Evolutionary conservation across 64 coral and sea anemone genomes (phyloP).

Genomic region (Cladopsammia gracilis): DNA sequence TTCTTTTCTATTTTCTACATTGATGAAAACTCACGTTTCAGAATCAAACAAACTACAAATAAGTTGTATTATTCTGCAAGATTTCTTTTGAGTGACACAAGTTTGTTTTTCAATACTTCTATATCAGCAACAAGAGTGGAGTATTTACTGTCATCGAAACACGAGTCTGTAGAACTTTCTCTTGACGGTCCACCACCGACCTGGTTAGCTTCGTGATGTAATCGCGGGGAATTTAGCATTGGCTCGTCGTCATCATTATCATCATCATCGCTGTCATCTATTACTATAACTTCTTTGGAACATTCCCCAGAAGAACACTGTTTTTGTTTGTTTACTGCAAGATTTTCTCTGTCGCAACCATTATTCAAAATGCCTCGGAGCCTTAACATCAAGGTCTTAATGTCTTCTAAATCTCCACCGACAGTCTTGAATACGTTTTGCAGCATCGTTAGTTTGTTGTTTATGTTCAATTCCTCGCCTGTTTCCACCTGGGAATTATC

Average conservation of each 20-base stretch:
- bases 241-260: not conserved
- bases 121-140: conserved; percentile 30
- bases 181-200: not conserved
- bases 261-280: not conserved
- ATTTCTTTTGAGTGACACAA: conserved; percentile 47
- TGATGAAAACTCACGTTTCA: too few species aligned
- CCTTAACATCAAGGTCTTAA: conserved; percentile 23
- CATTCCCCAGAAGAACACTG: not conserved
- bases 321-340: not conserved
- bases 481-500: not conserved
- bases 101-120: conserved; percentile 44
- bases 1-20: too few species aligned
- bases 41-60: too few species aligned
- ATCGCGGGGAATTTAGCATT: not conserved
- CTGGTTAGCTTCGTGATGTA: not conserved
- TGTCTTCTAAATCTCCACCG: conserved; percentile 23
- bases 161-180: not conserved
- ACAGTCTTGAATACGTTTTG: conserved; percentile 20
- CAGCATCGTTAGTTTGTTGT: conserved; percentile 1
- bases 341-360: not conserved
- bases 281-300: conserved; percentile 6
- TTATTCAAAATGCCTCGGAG: conserved; percentile 7
- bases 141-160: not conserved
- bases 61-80: not conserved
- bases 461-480: not conserved